Evolutionary conservation across 1,140 invertebrate species (phyloP).

Genomic region (Nomia melanderi): DNA sequence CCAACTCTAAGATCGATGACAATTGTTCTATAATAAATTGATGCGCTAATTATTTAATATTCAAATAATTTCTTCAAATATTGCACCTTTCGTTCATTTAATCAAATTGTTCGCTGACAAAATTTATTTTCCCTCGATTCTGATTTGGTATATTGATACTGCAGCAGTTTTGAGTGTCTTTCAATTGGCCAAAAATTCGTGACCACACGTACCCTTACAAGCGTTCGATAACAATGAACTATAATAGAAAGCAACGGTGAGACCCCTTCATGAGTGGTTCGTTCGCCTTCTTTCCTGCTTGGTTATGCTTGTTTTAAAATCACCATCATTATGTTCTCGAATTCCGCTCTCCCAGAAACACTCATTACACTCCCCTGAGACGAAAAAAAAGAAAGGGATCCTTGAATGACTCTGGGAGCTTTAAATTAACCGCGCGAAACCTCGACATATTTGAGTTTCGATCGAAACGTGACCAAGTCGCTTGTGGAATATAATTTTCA

Average conservation of each 20-base stretch:
- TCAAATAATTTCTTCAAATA: too few relatives aligned
- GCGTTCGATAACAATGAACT: conserved; percentile 26
- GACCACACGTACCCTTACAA: conserved; percentile 14
- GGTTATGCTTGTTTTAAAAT: conserved; percentile 11
- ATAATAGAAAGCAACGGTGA: conserved; percentile 2
- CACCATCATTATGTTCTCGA: conserved; percentile 14
- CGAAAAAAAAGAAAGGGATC: not conserved
- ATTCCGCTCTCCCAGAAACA: conserved; percentile 16
- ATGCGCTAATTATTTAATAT: too few relatives aligned
- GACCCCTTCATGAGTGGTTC: not conserved
- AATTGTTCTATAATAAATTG: too few relatives aligned
- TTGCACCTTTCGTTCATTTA: too few relatives aligned
- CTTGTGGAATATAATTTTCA: not conserved
- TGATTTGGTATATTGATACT: not conserved
- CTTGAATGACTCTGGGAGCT: not conserved
- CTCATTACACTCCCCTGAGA: not conserved
- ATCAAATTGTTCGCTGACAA: too few relatives aligned
- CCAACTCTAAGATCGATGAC: too few relatives aligned
- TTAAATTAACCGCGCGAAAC: not conserved
- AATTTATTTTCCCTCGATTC: not conserved
- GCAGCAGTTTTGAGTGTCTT: not conserved
- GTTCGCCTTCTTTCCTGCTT: not conserved
- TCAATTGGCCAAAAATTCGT: conserved; percentile 36
- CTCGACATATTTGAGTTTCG: not conserved
- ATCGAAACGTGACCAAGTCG: not conserved